A percentile compares a stretch with the other conserved stretches of the same genome.
phyloP scores from a whole-genome alignment of 2,113 vertebrate species.

The Muscicapa adusta region DNA sequence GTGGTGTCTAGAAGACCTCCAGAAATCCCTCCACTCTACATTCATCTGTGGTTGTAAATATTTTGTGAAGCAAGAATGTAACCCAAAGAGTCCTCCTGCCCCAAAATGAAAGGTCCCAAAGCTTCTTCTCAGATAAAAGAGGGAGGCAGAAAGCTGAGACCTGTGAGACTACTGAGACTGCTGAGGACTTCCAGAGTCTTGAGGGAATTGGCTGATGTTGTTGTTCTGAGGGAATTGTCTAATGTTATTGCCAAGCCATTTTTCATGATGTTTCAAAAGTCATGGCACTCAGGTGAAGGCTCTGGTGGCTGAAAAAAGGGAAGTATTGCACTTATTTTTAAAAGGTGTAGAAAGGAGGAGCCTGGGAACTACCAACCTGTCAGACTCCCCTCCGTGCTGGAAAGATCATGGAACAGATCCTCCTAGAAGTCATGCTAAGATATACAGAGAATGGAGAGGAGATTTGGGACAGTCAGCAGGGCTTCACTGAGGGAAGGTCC shows the following conservation, averaged over 20 bases:
- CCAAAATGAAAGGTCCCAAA: neutral
- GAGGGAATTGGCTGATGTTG: neutral
- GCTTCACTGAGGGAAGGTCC: neutral
- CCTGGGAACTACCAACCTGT: neutral
- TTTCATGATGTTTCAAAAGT: neutral
- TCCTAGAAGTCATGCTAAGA: neutral
- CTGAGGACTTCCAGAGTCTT: neutral
- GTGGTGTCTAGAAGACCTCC: neutral
- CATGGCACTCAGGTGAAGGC: neutral
- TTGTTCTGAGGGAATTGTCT: neutral
- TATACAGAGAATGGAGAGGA: neutral
- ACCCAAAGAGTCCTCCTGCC: neutral
- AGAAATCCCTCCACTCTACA: neutral
- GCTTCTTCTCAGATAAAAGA: neutral
- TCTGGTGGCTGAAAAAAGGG: neutral
- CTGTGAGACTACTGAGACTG: neutral
- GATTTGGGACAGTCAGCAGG: neutral
- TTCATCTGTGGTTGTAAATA: neutral
- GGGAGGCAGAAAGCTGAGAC: neutral
- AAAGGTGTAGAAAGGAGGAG: neutral
- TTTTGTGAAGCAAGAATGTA: neutral
- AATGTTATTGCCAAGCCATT: neutral
- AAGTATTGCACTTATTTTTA: neutral
- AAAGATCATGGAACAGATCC: neutral
- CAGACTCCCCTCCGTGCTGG: neutral